Evolutionary conservation across 2,797 vertebrate genomes (phyloP).

Genomic region (Otolemur crassicaudatus): DNA sequence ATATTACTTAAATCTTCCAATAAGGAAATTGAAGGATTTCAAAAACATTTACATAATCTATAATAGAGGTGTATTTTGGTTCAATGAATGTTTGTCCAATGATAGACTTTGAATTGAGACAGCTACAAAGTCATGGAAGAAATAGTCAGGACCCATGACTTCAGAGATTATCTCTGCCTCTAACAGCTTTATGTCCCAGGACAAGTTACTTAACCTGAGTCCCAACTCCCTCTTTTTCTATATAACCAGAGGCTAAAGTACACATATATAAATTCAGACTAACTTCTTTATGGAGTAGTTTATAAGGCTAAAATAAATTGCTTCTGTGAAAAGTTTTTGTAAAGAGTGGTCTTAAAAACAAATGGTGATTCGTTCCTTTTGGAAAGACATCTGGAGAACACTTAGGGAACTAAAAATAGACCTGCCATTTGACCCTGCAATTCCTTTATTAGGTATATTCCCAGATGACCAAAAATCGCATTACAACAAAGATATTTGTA

Average conservation of each 20-base stretch:
- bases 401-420: no score
- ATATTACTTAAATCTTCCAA: conserved; percentile 64
- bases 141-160: background rate
- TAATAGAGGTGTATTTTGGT: conserved; percentile 80
- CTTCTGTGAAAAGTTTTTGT: background rate
- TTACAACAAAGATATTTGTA: no score
- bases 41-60: conserved; percentile 69
- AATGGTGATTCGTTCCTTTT: conserved; percentile 25
- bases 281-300: background rate
- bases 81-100: conserved; percentile 78
- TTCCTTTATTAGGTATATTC: no score
- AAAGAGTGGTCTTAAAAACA: conserved; percentile 76
- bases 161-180: background rate
- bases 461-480: no score
- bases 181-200: background rate
- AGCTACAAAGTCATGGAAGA: background rate
- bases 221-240: background rate
- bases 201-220: background rate
- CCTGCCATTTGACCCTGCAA: no score
- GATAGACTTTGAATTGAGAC: background rate
- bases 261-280: background rate
- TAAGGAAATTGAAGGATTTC: conserved; percentile 74
- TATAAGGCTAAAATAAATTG: background rate
- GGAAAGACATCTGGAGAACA: no score
- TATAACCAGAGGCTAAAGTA: background rate